A percentile compares a stretch with the other conserved stretches of the same genome.
Conservation (phyloP, 1,140 invertebrate species). For the Agraylea sexmaculata region DNA sequence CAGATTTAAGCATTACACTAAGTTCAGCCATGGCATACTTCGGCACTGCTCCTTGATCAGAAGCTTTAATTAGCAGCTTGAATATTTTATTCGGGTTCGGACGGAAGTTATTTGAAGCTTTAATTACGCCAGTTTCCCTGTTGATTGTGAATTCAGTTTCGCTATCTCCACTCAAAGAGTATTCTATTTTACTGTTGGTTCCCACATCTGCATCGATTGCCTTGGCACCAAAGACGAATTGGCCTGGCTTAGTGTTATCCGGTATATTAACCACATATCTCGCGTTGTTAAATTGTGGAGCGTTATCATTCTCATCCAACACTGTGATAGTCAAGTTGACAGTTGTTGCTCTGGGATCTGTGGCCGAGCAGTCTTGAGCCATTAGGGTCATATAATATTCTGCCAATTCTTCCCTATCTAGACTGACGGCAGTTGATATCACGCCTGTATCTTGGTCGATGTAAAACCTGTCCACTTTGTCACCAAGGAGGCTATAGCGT, state of each 20-base stretch:
- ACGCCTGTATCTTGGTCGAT: constrained; percentile 64
- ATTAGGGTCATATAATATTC: constrained; percentile 71
- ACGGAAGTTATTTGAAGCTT: constrained; percentile 48
- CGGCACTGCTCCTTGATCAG: constrained; percentile 50
- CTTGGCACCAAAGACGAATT: constrained; percentile 80
- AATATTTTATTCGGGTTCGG: constrained; percentile 42
- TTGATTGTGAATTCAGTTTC: constrained; percentile 65
- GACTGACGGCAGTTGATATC: constrained; percentile 53
- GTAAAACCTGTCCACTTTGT: constrained; percentile 61
- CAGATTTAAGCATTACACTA: constrained; percentile 56
- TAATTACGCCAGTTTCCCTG: constrained; percentile 68
- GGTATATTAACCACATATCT: constrained; percentile 68
- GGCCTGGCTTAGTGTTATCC: constrained; percentile 58
- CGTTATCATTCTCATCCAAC: constrained; percentile 79
- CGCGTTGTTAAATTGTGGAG: constrained; percentile 60
- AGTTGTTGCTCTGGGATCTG: constrained; percentile 62
- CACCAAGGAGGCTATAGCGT: constrained; percentile 68
- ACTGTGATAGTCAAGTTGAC: constrained; percentile 72
- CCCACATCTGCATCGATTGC: constrained; percentile 71
- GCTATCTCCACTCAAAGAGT: constrained; percentile 66
- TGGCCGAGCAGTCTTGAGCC: constrained; percentile 76
- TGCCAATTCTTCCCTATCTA: constrained; percentile 70
- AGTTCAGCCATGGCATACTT: constrained; percentile 56
- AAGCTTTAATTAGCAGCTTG: constrained; percentile 60
- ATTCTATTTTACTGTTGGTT: constrained; percentile 65